Conservation (phyloP, 2,888 invertebrate genomes). For the Scaeva pyrastri region DNA sequence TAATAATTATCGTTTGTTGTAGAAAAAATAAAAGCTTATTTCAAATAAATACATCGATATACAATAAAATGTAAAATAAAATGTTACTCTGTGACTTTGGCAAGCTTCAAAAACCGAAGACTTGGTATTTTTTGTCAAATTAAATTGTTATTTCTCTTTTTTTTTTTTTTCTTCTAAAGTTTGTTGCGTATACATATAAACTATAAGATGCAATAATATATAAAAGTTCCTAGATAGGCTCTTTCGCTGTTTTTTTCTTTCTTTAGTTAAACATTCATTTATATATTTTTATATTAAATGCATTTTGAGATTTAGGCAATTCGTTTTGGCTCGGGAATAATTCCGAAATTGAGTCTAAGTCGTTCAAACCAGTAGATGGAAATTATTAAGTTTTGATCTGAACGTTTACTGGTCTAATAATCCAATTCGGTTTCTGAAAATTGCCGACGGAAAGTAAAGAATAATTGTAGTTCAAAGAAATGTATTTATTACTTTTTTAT, state of each 20-base stretch:
- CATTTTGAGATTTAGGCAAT: slow-evolving; percentile 19
- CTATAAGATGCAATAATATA: not conserved
- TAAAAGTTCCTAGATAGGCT: slow-evolving; percentile 1
- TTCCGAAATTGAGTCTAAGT: slow-evolving; percentile 91
- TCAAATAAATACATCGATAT: slow-evolving; percentile 22
- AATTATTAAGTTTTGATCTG: too few species aligned
- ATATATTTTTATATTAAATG: slow-evolving; percentile 6
- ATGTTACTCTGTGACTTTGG: slow-evolving; percentile 38
- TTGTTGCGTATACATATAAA: not conserved
- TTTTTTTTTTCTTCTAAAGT: slow-evolving; percentile 33
- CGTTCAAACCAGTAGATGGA: too few species aligned
- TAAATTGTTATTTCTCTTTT: slow-evolving; percentile 27
- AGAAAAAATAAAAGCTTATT: slow-evolving; percentile 57
- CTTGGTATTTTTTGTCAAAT: slow-evolving; percentile 22
- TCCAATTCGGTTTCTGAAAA: too few species aligned
- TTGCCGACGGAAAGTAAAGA: too few species aligned
- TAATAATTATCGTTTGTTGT: slow-evolving; percentile 31
- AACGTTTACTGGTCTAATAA: too few species aligned
- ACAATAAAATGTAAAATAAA: slow-evolving; percentile 27
- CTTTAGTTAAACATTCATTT: not conserved
- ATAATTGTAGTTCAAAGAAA: too few species aligned
- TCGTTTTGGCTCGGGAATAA: slow-evolving; percentile 36
- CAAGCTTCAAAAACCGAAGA: slow-evolving; percentile 49
- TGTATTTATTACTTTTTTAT: too few species aligned
- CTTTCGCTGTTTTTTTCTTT: slow-evolving; percentile 23